Conservation (phyloP, 2,888 invertebrate species). For the Micoletzkya japonica region DNA sequence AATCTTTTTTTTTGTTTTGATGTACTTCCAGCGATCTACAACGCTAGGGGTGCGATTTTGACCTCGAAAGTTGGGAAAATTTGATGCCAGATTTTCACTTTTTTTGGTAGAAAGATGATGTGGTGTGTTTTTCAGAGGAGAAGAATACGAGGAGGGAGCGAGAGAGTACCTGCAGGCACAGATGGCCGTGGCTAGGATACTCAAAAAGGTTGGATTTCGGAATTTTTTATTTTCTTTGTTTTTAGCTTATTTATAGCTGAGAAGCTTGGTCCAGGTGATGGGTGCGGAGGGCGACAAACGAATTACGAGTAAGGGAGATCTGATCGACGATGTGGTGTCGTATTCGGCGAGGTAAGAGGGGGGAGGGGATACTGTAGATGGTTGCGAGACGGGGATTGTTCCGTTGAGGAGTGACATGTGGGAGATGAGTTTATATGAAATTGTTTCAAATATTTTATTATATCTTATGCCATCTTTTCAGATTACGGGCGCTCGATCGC, state of each 20-base stretch:
- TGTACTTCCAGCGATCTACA: too few species aligned
- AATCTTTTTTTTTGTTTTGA: too few species aligned
- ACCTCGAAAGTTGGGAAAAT: too few species aligned
- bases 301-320: conserved; percentile 42
- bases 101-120: not conserved
- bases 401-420: not conserved
- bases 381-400: not conserved
- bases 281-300: conserved; percentile 36
- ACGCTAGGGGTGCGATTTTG: too few species aligned
- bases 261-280: conserved; percentile 8
- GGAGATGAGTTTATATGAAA: not conserved
- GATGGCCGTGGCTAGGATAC: conserved; percentile 42
- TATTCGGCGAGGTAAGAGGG: conserved; percentile 31
- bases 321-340: conserved; percentile 23
- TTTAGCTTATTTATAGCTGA: not conserved
- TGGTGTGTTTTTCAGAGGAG: conserved; percentile 35
- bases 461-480: not conserved
- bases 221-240: not conserved
- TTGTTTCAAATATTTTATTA: not conserved
- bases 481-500: conserved; percentile 18
- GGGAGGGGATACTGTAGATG: not conserved
- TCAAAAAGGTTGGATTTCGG: conserved; percentile 32
- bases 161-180: conserved; percentile 43
- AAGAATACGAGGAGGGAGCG: conserved; percentile 43
- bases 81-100: conserved; percentile 4